Evolutionary conservation across 2,888 invertebrate genomes (phyloP).

Genomic region (Mayetiola destructor): DNA sequence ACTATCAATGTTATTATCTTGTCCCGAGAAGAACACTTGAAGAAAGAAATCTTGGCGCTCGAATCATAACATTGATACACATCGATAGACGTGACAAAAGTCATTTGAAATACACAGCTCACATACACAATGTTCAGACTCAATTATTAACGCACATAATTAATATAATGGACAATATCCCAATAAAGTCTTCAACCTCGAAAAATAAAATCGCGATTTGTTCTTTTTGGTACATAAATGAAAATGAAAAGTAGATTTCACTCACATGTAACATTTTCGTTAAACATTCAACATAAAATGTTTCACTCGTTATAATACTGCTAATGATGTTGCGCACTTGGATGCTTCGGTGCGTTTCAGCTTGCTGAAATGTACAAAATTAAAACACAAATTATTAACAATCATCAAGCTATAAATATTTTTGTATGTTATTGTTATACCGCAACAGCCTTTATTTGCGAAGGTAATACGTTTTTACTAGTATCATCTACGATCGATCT

Average conservation of each 20-base stretch:
- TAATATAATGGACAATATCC: too few species aligned
- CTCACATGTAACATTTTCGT: constrained; percentile 74
- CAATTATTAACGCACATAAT: too few species aligned
- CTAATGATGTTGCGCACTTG: constrained; percentile 80
- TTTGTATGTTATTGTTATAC: background rate
- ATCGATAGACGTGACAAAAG: too few species aligned
- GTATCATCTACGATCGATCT: constrained; percentile 41
- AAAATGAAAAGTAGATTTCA: background rate
- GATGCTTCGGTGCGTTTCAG: background rate
- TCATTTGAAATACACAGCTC: too few species aligned
- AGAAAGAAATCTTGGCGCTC: too few species aligned
- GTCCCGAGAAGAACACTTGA: too few species aligned
- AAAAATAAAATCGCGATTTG: background rate
- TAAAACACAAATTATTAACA: too few species aligned
- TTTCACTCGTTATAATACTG: constrained; percentile 84
- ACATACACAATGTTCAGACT: too few species aligned
- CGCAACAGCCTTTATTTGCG: background rate
- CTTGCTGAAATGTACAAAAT: background rate
- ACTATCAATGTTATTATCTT: too few species aligned
- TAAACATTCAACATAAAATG: constrained; percentile 77
- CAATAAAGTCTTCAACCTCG: too few species aligned
- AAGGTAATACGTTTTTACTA: constrained; percentile 22
- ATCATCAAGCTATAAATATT: background rate
- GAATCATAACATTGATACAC: too few species aligned
- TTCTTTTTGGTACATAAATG: too few species aligned